Percentiles rank a stretch among this genome's conserved stretches.
These are phyloP conservation scores for Nesogale talazaci DNA, from an alignment of 2,113 vertebrate species.

Conservation along the genomic window DNA sequence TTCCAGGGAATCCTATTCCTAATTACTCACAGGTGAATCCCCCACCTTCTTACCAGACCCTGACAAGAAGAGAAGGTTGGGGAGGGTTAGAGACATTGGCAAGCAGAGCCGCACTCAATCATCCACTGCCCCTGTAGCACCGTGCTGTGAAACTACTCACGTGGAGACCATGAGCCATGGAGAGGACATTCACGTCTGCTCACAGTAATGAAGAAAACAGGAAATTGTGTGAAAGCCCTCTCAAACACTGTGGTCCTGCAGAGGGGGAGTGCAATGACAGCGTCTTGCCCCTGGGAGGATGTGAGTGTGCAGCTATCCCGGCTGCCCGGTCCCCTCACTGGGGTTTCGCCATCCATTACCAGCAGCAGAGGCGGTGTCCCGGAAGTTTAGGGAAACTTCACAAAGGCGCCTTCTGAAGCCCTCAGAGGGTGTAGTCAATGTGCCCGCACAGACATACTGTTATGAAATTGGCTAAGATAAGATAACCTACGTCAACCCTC, in stretches of 20 bases:
- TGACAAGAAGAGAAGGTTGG: no score
- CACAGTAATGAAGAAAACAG: background rate
- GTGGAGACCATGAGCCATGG: background rate
- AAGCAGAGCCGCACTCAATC: no score
- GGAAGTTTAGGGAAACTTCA: background rate
- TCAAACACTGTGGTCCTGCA: background rate
- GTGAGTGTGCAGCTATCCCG: rapidly evolving
- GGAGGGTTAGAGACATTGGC: no score
- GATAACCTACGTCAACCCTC: background rate
- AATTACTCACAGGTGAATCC: no score
- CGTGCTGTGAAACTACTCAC: background rate
- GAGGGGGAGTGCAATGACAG: background rate
- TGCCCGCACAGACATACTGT: background rate
- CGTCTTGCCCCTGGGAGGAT: background rate
- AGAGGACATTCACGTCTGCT: background rate
- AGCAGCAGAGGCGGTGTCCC: background rate
- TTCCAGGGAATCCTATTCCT: no score
- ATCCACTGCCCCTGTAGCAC: background rate
- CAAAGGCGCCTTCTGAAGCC: background rate
- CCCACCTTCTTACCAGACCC: no score
- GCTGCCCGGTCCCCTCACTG: background rate
- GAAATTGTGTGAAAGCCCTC: background rate
- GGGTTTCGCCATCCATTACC: background rate
- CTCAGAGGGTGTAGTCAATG: no score
- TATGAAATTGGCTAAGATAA: background rate